A percentile compares a stretch with the other conserved stretches of the same genome.
Conservation (phyloP, 1,140 invertebrate species). For the Drosophila equinoxialis region DNA sequence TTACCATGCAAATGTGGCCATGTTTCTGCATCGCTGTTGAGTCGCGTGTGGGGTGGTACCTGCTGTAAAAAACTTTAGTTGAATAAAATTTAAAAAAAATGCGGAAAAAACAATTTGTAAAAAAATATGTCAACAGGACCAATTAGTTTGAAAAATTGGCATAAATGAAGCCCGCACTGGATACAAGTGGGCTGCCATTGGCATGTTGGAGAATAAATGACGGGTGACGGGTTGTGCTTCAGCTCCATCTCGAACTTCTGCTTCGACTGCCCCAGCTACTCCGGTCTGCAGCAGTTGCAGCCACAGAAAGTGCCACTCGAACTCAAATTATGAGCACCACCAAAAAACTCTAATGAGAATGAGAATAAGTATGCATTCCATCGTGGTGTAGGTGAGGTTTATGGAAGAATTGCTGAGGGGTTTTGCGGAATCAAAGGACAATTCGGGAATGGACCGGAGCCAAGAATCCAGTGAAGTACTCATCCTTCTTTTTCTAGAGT, state of each 20-base stretch:
- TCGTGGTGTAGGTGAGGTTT: too few relatives aligned
- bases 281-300: conserved; percentile 44
- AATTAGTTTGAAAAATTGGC: conserved; percentile 81
- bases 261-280: not conserved
- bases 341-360: conserved; percentile 52
- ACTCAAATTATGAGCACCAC: conserved; percentile 65
- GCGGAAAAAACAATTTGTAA: conserved; percentile 4
- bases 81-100: conserved; percentile 15
- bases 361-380: not conserved
- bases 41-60: conserved; percentile 5
- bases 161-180: conserved; percentile 74
- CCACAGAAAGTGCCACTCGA: conserved; percentile 71
- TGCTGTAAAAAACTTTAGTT: conserved; percentile 48
- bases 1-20: conserved; percentile 8
- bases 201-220: not conserved
- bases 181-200: conserved; percentile 10
- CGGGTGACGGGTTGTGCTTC: not conserved
- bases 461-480: conserved; percentile 28
- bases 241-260: conserved; percentile 8
- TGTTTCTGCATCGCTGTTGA: not conserved
- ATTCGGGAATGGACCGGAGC: conserved; percentile 32
- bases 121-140: conserved; percentile 77
- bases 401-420: not conserved
- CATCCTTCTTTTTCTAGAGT: not conserved
- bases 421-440: conserved; percentile 41